These are phyloP conservation scores for Brenthis hecate DNA, from an alignment of 2,888 invertebrate genomes.

Conservation along the genomic window DNA sequence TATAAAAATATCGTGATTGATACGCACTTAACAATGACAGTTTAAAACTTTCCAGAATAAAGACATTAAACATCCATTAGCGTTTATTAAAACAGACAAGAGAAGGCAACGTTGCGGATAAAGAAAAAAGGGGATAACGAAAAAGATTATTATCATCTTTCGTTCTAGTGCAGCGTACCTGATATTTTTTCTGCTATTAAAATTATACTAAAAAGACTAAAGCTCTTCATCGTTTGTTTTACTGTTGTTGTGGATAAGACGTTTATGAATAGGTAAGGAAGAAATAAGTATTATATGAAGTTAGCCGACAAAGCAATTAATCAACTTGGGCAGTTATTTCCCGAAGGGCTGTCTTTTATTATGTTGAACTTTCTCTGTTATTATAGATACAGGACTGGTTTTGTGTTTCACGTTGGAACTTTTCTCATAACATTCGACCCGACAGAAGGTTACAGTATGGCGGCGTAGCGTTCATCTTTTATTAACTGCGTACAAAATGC, in stretches of 20 bases:
- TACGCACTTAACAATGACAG: conserved; percentile 17
- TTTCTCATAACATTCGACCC: conserved; percentile 15
- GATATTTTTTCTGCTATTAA: conserved; percentile 11
- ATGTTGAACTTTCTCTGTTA: conserved; percentile 12
- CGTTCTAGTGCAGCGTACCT: conserved; percentile 4
- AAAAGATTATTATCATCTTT: conserved; percentile 25
- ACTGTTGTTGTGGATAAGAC: neutral
- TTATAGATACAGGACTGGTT: neutral
- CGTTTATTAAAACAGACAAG: conserved; percentile 31
- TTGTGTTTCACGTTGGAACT: conserved; percentile 15
- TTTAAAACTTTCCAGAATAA: conserved; percentile 23
- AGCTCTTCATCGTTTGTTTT: neutral
- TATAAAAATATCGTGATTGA: conserved; percentile 6
- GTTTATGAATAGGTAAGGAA: neutral
- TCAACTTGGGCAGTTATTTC: conserved; percentile 30
- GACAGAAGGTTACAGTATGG: neutral
- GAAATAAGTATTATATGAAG: conserved; percentile 15
- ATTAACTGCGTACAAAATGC: conserved; percentile 7
- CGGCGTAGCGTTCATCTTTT: neutral
- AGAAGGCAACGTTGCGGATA: conserved; percentile 14
- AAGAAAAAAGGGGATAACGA: conserved; percentile 16
- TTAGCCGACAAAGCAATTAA: conserved; percentile 32
- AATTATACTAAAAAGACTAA: conserved; percentile 2
- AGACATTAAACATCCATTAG: conserved; percentile 30
- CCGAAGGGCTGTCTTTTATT: conserved; percentile 26